Conservation (phyloP, 2,113 vertebrate species). For the Tragulus kanchil region DNA sequence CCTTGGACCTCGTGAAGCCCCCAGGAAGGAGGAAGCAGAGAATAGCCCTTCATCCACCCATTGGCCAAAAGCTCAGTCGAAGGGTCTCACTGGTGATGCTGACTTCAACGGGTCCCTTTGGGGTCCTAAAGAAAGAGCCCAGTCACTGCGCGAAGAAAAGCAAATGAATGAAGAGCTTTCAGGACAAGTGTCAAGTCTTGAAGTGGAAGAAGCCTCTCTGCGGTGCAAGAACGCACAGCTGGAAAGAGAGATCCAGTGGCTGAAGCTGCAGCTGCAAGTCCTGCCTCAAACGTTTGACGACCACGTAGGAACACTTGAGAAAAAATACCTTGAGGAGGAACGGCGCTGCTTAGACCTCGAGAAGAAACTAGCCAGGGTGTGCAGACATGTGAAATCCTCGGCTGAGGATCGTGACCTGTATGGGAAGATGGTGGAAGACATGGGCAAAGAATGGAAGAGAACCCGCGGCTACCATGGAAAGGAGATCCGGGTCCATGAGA, state of each 20-base stretch:
- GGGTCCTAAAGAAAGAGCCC: not conserved
- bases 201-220: accelerated
- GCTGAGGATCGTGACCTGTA: not conserved
- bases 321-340: not conserved
- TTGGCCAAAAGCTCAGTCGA: not conserved
- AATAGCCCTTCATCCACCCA: accelerated
- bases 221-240: not conserved
- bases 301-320: accelerated
- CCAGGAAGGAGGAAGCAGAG: not conserved
- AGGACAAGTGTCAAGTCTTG: not conserved
- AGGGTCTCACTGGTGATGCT: not conserved
- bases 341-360: accelerated
- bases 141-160: not conserved
- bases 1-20: accelerated
- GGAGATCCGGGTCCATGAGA: not conserved
- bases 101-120: not conserved
- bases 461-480: accelerated
- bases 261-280: not conserved
- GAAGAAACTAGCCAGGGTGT: accelerated
- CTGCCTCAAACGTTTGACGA: not conserved
- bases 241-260: not conserved
- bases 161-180: not conserved
- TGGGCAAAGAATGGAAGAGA: not conserved
- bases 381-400: accelerated
- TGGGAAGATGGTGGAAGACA: not conserved